These are phyloP conservation scores for Lophotriccus pileatus DNA, from an alignment of 2,797 vertebrate species.

Conservation along the genomic window DNA sequence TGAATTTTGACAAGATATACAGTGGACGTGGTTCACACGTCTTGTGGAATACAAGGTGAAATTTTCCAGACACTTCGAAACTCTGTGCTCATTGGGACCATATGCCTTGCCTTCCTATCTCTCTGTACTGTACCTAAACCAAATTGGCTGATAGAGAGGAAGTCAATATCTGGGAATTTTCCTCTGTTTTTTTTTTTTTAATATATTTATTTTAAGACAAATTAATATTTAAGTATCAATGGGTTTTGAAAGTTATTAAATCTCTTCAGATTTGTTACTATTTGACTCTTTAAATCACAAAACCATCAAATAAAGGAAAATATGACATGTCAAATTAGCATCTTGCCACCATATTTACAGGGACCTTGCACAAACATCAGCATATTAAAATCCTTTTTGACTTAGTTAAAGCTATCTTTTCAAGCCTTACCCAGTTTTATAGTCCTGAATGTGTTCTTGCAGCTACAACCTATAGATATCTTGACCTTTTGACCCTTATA, in stretches of 20 bases:
- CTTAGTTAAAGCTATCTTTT: neutral
- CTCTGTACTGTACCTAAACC: neutral
- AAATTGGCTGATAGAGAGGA: neutral
- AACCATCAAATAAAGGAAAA: neutral
- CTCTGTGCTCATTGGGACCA: neutral
- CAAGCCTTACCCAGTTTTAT: neutral
- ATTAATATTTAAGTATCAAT: neutral
- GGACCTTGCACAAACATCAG: neutral
- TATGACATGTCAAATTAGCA: neutral
- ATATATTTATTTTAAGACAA: neutral
- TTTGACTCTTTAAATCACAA: neutral
- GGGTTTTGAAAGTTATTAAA: neutral
- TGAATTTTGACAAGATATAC: neutral
- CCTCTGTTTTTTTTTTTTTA: neutral
- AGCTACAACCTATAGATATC: neutral
- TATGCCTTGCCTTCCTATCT: neutral
- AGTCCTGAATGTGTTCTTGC: neutral
- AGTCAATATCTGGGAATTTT: neutral
- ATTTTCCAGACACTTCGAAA: neutral
- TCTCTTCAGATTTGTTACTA: neutral
- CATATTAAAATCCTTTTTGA: neutral
- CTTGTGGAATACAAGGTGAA: neutral
- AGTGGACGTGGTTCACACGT: fast-evolving
- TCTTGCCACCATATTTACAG: neutral
- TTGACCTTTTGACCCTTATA: neutral